Percentiles rank a stretch among this genome's conserved stretches.
phyloP scores from a whole-genome alignment of 1,140 invertebrate genomes.

The Lithobius niger region DNA sequence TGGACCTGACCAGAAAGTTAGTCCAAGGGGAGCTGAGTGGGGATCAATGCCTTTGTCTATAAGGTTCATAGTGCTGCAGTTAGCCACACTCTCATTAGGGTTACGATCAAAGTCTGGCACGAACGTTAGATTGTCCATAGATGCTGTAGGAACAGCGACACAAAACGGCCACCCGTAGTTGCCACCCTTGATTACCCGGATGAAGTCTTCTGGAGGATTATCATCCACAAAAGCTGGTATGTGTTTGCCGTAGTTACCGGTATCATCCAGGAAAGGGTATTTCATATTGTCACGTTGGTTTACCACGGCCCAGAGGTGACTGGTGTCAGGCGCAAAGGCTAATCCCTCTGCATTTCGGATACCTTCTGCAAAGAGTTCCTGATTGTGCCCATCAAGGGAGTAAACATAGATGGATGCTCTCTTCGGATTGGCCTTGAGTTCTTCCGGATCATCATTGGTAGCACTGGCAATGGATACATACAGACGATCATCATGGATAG shows the following conservation, averaged over 20 bases:
- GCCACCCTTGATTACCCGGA: neutral
- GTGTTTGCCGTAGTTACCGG: neutral
- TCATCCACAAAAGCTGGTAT: neutral
- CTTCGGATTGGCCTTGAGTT: neutral
- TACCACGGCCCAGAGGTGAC: constrained; percentile 1
- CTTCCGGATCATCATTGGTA: neutral
- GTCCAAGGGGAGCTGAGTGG: neutral
- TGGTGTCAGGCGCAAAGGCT: neutral
- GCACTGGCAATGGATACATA: constrained; percentile 3
- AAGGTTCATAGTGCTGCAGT: neutral
- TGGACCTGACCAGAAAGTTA: neutral
- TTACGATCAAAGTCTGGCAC: neutral
- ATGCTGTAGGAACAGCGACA: neutral
- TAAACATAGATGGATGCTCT: neutral
- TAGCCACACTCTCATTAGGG: neutral
- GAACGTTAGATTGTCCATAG: neutral
- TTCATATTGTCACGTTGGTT: neutral
- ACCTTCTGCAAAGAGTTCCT: neutral
- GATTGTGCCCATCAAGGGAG: neutral
- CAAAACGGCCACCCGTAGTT: constrained; percentile 7
- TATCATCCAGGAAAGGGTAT: neutral
- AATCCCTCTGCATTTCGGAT: constrained; percentile 4
- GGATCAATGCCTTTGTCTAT: neutral
- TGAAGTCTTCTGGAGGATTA: constrained; percentile 1
- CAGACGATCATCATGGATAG: neutral